Evolutionary conservation across 2,888 invertebrate species (phyloP).

Genomic region (Caenorhabditis wallacei): DNA sequence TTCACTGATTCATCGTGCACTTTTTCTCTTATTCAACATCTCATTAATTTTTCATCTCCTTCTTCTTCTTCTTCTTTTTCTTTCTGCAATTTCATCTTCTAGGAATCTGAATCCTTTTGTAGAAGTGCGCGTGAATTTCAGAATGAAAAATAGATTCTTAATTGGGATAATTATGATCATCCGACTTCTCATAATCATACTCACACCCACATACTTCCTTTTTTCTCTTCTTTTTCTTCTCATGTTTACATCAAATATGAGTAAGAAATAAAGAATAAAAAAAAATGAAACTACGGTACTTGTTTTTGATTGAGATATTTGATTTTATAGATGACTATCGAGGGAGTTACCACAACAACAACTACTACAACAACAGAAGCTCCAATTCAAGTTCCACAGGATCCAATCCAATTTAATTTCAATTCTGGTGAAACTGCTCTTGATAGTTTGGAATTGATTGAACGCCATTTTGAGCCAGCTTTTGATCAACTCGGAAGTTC

Average conservation of each 20-base stretch:
- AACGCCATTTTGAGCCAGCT: slow-evolving; percentile 78
- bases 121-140: slow-evolving; percentile 35
- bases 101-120: slow-evolving; percentile 7
- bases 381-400: slow-evolving; percentile 13
- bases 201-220: slow-evolving; percentile 31
- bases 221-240: slow-evolving; percentile 9
- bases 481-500: slow-evolving; percentile 80
- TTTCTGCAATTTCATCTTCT: not conserved
- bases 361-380: slow-evolving; percentile 42
- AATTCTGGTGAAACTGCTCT: slow-evolving; percentile 60
- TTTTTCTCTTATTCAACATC: slow-evolving; percentile 42
- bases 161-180: slow-evolving; percentile 54
- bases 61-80: slow-evolving; percentile 11
- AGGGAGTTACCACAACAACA: slow-evolving; percentile 55
- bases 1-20: slow-evolving; percentile 51
- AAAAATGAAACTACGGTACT: slow-evolving; percentile 41
- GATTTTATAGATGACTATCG: slow-evolving; percentile 67
- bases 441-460: slow-evolving; percentile 71
- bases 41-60: slow-evolving; percentile 56
- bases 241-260: slow-evolving; percentile 57
- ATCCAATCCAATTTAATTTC: slow-evolving; percentile 61
- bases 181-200: slow-evolving; percentile 16
- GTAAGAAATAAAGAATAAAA: slow-evolving; percentile 3
- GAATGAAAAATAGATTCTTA: slow-evolving; percentile 41
- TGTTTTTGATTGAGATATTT: slow-evolving; percentile 22